Evolutionary conservation across 2,113 vertebrate species (phyloP).

Genomic region (Jacana jacana): DNA sequence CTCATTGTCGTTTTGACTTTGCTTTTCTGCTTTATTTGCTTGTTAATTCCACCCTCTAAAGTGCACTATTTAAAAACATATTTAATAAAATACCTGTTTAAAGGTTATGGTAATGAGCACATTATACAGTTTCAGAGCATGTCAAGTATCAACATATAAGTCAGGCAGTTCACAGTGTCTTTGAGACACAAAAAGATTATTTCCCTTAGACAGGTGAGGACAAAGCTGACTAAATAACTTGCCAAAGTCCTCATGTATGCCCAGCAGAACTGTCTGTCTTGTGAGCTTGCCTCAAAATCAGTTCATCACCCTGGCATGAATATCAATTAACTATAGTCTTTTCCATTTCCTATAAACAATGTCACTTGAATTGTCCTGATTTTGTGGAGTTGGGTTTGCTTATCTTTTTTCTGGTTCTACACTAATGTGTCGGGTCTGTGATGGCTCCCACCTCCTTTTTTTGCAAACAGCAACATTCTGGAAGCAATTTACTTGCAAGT

Average conservation of each 20-base stretch:
- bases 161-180: neutral
- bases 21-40: neutral
- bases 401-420: neutral
- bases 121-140: neutral
- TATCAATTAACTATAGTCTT: neutral
- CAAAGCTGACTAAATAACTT: conserved; percentile 5
- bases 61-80: neutral
- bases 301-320: neutral
- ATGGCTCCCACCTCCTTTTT: neutral
- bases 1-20: neutral
- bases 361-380: neutral
- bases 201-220: neutral
- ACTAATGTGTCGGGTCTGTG: neutral
- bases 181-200: neutral
- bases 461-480: neutral
- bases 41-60: neutral
- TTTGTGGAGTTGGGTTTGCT: neutral
- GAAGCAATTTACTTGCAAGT: neutral
- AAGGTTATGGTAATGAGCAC: neutral
- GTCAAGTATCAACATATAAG: neutral
- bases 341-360: neutral
- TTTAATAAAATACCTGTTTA: neutral
- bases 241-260: neutral
- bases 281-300: neutral
- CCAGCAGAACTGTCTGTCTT: neutral